Base-by-base conservation (phyloP, 2,888 invertebrate species). In the Drosophila aldrichi region DNA sequence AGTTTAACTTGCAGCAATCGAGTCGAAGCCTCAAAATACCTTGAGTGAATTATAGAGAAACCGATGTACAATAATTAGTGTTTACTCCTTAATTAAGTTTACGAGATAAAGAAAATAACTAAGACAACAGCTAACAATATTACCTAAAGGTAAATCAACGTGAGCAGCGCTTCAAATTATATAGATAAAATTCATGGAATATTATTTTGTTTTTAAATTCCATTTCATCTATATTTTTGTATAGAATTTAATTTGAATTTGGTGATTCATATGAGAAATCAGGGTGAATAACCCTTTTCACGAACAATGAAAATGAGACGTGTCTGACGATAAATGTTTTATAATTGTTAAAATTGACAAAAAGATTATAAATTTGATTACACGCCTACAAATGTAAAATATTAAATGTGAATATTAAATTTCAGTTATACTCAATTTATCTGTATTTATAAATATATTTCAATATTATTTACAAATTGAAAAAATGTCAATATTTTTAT, bases 31-130 rank as follows among this genome's bases (percentile, higher is more conserved):
- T 54, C 16, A 48, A 48, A 48, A 6, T 12, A 32, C 18, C n/a
- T 34, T 18, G 9, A 25, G 46, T 25, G 9, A n/a, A 46, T 16
- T 46, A 16, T 46, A 32, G 6, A 12, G 29, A 40, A 54, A 38
- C 22, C 25, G n/a, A 6, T 16, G 52, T n/a, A 25, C 4, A 22
- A 10, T 9, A 25, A 58, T 36, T 32, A 16, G 36, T 20, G 22
- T 56, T 38, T 7, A 9, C 32, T 29, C 22, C 41, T 40, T 12
- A 41, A 29, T 32, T 43, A 29, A 58, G 54, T 49, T 66, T 12
- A 18, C 34, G 38, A 56, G 29, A 46, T 36, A 32, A n/a, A 29
- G 20, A 38, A 58, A 58, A 48, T 44, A 55, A 9, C 29, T 18
- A 36, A 36, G 40, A 22, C 16, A 38, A 22, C 2, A 16, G 22